Conservation (phyloP, 2,797 vertebrate species). For the Glossophaga mutica region DNA sequence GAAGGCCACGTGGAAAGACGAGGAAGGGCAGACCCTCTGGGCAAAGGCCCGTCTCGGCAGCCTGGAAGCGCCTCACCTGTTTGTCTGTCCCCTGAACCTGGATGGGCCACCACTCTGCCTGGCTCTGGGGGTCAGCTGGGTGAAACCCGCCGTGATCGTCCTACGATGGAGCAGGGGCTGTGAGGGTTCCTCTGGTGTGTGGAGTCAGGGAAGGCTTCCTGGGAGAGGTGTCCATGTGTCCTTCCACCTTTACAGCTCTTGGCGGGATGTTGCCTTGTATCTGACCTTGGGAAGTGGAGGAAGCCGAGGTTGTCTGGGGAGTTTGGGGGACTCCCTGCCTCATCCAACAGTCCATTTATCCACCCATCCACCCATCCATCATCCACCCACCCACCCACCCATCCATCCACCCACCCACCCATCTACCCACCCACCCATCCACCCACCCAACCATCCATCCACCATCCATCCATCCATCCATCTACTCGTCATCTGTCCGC, state of each 20-base stretch:
- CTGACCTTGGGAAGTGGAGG: not conserved
- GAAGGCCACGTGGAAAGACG: rapidly evolving
- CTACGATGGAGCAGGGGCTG: not conserved
- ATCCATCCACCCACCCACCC: too few species aligned
- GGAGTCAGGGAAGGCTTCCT: not conserved
- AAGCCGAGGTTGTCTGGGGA: not conserved
- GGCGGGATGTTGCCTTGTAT: not conserved
- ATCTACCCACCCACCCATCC: rapidly evolving
- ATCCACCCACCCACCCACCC: rapidly evolving
- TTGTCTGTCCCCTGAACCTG: not conserved
- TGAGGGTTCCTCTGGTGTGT: not conserved
- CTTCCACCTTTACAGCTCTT: not conserved
- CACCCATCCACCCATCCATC: rapidly evolving
- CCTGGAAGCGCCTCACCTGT: rapidly evolving
- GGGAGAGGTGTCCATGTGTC: not conserved
- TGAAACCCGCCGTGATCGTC: rapidly evolving
- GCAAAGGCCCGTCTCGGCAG: not conserved
- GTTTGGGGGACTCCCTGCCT: too few species aligned
- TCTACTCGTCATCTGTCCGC: too few species aligned
- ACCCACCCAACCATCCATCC: too few species aligned
- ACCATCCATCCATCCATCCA: not conserved
- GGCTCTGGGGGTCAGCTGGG: not conserved
- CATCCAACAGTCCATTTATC: too few species aligned
- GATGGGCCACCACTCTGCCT: not conserved
- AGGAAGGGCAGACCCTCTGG: too few species aligned